Conservation (phyloP, 2,113 vertebrate genomes). For the Ploceus nigricollis region DNA sequence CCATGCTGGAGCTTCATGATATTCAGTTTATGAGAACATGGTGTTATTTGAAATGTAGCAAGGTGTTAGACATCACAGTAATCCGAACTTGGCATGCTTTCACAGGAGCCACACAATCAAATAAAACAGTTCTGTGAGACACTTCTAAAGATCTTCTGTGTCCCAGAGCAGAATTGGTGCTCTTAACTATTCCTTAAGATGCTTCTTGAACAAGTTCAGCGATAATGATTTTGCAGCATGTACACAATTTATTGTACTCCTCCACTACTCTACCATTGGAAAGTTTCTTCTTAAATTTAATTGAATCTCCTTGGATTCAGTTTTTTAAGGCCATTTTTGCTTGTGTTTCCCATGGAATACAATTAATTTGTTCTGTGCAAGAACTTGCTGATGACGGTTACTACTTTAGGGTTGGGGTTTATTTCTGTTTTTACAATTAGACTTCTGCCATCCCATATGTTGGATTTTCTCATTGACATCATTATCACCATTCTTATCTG, state of each 20-base stretch:
- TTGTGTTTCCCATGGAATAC: not conserved
- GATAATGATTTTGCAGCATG: not conserved
- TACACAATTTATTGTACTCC: not conserved
- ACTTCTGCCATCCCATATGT: not conserved
- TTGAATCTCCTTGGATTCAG: not conserved
- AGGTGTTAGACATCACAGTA: constrained; percentile 47
- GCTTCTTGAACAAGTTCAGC: not conserved
- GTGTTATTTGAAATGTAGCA: constrained; percentile 56
- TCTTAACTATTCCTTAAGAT: not conserved
- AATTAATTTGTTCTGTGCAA: not conserved
- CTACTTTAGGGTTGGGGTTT: not conserved
- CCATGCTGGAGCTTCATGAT: not conserved
- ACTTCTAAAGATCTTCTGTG: not conserved
- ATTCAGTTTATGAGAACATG: constrained; percentile 30
- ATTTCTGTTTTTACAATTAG: not conserved
- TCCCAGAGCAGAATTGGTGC: not conserved
- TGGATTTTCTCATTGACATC: not conserved
- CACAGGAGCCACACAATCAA: not conserved
- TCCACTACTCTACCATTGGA: not conserved
- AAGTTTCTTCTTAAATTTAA: not conserved
- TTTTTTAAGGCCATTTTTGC: not conserved
- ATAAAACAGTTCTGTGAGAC: not conserved
- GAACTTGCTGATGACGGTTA: not conserved
- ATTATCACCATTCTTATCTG: not conserved
- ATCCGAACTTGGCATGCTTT: constrained; percentile 16